These are phyloP conservation scores for Bimastos eiseni DNA, from an alignment of 2,888 invertebrate species.

Conservation along the genomic window DNA sequence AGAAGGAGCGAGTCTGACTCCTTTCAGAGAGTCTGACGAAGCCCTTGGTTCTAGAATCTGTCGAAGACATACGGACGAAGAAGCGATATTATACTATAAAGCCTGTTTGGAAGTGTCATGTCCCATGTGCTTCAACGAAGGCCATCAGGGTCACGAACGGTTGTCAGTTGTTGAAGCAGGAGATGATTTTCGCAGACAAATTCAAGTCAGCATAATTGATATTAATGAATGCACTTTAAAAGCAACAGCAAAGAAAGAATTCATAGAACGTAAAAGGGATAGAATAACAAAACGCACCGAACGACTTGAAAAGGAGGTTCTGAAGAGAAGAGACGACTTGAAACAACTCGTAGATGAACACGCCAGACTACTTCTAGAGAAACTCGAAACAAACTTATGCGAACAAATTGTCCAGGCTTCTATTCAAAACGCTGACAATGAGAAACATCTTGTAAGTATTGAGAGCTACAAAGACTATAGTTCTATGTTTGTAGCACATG, in stretches of 20 bases:
- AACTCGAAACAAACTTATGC: neutral
- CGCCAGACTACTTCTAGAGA: neutral
- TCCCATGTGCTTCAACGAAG: neutral
- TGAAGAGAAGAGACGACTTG: constrained; percentile 5
- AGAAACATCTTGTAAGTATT: neutral
- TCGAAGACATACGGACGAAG: neutral
- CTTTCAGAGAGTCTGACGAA: neutral
- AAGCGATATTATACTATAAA: neutral
- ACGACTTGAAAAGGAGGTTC: neutral
- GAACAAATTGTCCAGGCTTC: neutral
- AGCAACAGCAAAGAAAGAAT: neutral
- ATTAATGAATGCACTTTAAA: neutral
- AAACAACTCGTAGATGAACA: neutral
- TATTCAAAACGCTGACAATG: neutral
- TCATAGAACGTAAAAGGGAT: neutral
- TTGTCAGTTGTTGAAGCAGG: neutral
- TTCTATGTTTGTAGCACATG: neutral
- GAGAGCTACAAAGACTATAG: neutral
- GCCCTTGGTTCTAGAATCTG: neutral
- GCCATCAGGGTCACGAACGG: neutral
- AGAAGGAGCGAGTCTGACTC: neutral
- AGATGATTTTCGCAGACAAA: constrained; percentile 1
- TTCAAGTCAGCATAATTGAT: neutral
- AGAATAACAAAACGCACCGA: neutral
- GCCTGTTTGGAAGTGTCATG: neutral